phyloP scores from a whole-genome alignment of 2,113 vertebrate genomes.

The Xerus inauris region DNA sequence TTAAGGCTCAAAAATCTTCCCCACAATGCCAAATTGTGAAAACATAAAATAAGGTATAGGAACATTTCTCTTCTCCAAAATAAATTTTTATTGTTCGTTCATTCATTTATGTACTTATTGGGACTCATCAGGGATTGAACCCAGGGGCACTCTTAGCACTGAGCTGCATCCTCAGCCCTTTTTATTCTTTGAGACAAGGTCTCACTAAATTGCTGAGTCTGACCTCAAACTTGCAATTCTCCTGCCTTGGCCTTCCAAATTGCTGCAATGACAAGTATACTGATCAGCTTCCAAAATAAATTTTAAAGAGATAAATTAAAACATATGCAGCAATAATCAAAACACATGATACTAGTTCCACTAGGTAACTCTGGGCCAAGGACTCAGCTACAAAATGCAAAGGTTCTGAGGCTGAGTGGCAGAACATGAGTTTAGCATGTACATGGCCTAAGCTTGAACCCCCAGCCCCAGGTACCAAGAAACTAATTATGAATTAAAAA shows the following conservation, averaged over 20 bases:
- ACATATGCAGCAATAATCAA: background rate
- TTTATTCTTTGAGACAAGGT: too few species aligned
- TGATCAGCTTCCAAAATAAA: background rate
- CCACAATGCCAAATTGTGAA: background rate
- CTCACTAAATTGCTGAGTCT: background rate
- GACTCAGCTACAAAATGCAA: background rate
- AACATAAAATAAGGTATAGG: background rate
- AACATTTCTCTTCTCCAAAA: slow-evolving; percentile 13
- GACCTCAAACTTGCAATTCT: background rate
- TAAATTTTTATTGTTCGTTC: background rate
- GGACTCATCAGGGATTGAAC: too few species aligned
- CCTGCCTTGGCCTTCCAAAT: background rate
- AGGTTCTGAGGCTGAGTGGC: background rate
- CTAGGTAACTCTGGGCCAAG: background rate
- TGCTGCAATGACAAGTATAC: background rate
- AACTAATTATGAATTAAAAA: background rate
- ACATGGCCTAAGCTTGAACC: background rate
- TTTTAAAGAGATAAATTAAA: background rate
- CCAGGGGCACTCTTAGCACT: background rate
- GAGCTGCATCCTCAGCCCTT: background rate
- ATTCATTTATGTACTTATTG: too few species aligned
- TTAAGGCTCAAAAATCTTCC: background rate
- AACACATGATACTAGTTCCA: background rate
- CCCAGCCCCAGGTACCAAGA: background rate
- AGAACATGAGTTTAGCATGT: background rate